Evolutionary conservation across 1,140 invertebrate genomes (phyloP).

Genomic region (Pissodes strobi): DNA sequence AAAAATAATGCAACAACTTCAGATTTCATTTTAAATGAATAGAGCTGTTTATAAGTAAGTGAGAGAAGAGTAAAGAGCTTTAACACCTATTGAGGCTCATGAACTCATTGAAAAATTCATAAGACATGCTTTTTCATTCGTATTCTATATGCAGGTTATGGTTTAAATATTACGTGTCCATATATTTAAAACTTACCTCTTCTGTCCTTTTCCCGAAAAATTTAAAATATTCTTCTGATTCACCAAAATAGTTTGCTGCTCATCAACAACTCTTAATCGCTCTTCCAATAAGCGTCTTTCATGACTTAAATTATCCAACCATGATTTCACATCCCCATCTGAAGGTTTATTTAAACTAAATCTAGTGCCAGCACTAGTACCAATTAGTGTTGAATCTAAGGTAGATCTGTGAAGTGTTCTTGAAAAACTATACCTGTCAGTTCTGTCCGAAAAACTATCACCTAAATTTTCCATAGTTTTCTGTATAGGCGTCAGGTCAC

Average conservation of each 20-base stretch:
- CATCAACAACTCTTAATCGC: constrained; percentile 31
- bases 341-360: constrained; percentile 26
- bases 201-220: constrained; percentile 13
- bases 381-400: neutral
- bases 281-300: constrained; percentile 35
- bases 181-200: constrained; percentile 20
- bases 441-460: neutral
- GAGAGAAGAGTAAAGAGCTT: no score
- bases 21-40: no score
- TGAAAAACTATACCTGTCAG: constrained; percentile 15
- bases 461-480: constrained; percentile 15
- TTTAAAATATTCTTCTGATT: constrained; percentile 13
- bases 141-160: no score
- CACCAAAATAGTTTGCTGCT: constrained; percentile 26
- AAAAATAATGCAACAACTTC: no score
- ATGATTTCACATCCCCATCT: constrained; percentile 17
- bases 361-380: constrained; percentile 4
- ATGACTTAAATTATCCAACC: constrained; percentile 29
- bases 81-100: no score
- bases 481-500: constrained; percentile 30
- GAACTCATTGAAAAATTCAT: no score
- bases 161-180: no score
- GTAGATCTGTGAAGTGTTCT: neutral
- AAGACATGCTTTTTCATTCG: no score
- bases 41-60: no score